Conservation (phyloP, 2,113 vertebrate species). For the Falco punctatus region DNA sequence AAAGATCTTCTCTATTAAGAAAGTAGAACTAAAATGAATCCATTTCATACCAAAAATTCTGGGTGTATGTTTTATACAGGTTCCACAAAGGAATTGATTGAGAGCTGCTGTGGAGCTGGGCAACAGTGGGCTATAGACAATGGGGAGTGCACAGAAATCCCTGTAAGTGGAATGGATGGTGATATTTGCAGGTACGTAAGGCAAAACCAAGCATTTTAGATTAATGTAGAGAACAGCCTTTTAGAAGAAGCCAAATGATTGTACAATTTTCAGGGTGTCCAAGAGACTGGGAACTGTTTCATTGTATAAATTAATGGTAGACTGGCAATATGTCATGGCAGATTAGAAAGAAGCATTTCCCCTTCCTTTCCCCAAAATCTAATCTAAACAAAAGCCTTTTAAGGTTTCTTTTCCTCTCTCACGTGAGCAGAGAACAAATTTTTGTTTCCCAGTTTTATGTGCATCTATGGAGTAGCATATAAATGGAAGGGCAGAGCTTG, state of each 20-base stretch:
- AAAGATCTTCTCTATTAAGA: neutral
- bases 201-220: accelerated
- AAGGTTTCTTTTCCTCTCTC: neutral
- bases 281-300: neutral
- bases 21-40: neutral
- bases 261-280: accelerated
- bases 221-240: neutral
- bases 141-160: constrained; percentile 81
- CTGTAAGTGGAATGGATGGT: constrained; percentile 63
- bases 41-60: neutral
- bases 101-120: constrained; percentile 87
- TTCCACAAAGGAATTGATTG: constrained; percentile 85
- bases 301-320: neutral
- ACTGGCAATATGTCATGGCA: neutral
- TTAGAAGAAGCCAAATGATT: neutral
- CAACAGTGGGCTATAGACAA: constrained; percentile 87
- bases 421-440: neutral
- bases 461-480: neutral
- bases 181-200: constrained; percentile 85
- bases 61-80: constrained; percentile 52
- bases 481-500: neutral
- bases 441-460: neutral
- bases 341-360: neutral
- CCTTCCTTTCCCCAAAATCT: neutral
- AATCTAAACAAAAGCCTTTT: neutral